Evolutionary conservation across 2,888 invertebrate species (phyloP).

Genomic region (Cephus rjabovi): DNA sequence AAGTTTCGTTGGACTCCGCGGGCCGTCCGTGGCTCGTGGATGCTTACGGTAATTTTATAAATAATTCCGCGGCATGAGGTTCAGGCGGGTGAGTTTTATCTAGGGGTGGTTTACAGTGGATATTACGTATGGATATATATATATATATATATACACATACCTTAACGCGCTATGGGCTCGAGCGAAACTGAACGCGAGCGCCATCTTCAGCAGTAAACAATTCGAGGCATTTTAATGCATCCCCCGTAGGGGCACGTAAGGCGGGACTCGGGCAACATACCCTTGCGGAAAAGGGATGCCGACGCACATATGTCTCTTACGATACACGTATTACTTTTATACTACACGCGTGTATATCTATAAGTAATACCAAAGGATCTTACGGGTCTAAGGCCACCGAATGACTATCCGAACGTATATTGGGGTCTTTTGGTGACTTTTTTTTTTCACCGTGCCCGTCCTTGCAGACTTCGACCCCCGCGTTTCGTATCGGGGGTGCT

Average conservation of each 20-base stretch:
- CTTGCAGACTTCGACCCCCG: neutral
- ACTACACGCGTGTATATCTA: neutral
- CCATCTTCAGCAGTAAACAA: slow-evolving; percentile 44
- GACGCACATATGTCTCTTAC: too few species aligned
- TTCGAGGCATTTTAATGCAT: slow-evolving; percentile 54
- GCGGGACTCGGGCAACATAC: slow-evolving; percentile 42
- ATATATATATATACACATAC: neutral
- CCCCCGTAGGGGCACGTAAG: slow-evolving; percentile 47
- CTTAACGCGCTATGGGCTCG: too few species aligned
- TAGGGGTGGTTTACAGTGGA: slow-evolving; percentile 46
- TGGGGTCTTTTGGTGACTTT: slow-evolving; percentile 46
- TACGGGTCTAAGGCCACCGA: slow-evolving; percentile 55
- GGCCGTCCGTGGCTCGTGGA: slow-evolving; percentile 20
- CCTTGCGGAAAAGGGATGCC: slow-evolving; percentile 22
- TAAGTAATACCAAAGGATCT: slow-evolving; percentile 26
- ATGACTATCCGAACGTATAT: slow-evolving; percentile 55
- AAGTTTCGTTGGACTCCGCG: slow-evolving; percentile 26
- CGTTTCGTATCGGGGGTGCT: neutral
- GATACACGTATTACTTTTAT: neutral
- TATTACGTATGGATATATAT: slow-evolving; percentile 31
- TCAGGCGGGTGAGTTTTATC: slow-evolving; percentile 37
- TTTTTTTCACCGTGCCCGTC: slow-evolving; percentile 30
- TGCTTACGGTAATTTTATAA: slow-evolving; percentile 39
- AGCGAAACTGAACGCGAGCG: slow-evolving; percentile 10
- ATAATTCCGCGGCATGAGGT: slow-evolving; percentile 34